Evolutionary conservation across 2,113 vertebrate species (phyloP), one percentile per base, ranked within the genome.

Genomic region (Marmota monax): DNA sequence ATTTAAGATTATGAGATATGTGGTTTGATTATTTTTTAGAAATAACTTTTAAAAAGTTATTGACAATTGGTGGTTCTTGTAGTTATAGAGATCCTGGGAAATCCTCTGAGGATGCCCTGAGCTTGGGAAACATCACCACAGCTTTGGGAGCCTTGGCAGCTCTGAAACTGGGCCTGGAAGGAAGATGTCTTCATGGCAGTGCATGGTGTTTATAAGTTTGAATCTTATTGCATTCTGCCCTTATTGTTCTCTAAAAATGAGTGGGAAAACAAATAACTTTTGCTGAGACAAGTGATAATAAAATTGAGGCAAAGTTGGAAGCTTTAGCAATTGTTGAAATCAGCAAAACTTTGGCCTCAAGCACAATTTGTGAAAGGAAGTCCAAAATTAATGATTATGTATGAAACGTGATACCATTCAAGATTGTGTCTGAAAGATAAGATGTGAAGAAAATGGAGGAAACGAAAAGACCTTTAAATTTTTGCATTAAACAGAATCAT

Each of bases 271-370:
- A 92, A 85, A 39, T 73, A 63, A 56, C 18, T 90, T 92, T 58
- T 95, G 90, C 79, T 97, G 92, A 97, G 53, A 67, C 56, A 90
- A 94, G 61, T 9, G 29, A 82, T 84, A 85, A 80, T 29, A 61
- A 0, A 91, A 58, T 5, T 56, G 53, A 94, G 84, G 69, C 67
- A 82, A 96, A 94, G 73, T 37, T 90, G 48, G 79, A 76, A 22
- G 63, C 29, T 20, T 72, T 90, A 27, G 61, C 10, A 79, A 63
- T 79, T 70, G 78, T 25, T 90, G 42, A 82, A 74, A 56, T 94
- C 87, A 96, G 90, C 69, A 88, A 65, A 86, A 82, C 8, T 7
- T 9, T 56, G 32, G 85, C 53, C 32, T 78, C 16, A 83, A 88
- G 69, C 27, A 9, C 42, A 37, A 42, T 39, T 67, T 51, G 14